Evolutionary conservation across 2,113 vertebrate species (phyloP).

Genomic region (Carlito syrichta): DNA sequence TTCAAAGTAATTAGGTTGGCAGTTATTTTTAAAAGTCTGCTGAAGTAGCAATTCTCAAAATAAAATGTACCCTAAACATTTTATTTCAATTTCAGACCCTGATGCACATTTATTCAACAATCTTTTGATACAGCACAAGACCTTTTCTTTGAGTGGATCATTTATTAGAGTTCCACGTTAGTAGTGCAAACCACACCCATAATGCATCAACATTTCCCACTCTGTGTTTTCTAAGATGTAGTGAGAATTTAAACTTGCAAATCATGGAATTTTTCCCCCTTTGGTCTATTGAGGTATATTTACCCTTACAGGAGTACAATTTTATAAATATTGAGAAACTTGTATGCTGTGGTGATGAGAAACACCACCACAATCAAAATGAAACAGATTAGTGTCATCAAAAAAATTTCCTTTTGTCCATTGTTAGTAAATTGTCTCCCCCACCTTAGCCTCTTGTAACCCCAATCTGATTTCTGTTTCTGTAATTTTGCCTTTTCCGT

Average conservation of each 20-base stretch:
- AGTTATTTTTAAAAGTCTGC: neutral
- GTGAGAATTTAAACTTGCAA: neutral
- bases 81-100: neutral
- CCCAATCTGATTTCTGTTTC: neutral
- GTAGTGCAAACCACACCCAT: neutral
- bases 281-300: neutral
- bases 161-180: neutral
- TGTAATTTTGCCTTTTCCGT: neutral
- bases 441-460: neutral
- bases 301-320: neutral
- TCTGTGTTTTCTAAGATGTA: neutral
- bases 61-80: neutral
- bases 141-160: neutral
- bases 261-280: neutral
- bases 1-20: neutral
- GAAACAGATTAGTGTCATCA: neutral
- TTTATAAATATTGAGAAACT: neutral
- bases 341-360: neutral
- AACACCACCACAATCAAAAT: neutral
- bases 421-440: neutral
- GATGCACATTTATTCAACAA: neutral
- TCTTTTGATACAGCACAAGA: neutral
- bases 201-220: neutral
- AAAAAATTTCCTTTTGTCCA: neutral
- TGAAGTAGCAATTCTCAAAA: neutral